phyloP scores from a whole-genome alignment of 1,140 invertebrate genomes.

The Zaprionus capensis region DNA sequence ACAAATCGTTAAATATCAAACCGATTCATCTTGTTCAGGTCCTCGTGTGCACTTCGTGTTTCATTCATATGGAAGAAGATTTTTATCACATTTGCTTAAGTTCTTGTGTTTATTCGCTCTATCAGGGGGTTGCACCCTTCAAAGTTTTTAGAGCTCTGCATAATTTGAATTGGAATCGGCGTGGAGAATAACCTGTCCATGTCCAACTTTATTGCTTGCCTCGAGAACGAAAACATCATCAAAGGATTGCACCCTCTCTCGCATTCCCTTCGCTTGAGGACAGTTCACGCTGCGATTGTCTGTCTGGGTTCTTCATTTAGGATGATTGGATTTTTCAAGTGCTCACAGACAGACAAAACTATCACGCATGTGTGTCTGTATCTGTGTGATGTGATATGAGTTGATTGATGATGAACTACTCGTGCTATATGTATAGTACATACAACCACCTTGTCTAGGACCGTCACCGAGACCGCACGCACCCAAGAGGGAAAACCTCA shows the following conservation, averaged over 20 bases:
- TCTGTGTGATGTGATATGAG: neutral
- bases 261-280: no score
- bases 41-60: neutral
- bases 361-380: neutral
- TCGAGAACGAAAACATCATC: neutral
- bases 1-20: neutral
- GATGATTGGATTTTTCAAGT: conserved; percentile 38
- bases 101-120: neutral
- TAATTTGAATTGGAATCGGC: neutral
- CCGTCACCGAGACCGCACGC: neutral
- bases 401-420: conserved; percentile 58
- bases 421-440: neutral
- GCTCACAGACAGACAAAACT: conserved; percentile 3
- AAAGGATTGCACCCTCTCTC: neutral
- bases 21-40: neutral
- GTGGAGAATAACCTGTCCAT: conserved; percentile 1
- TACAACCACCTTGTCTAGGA: conserved; percentile 27
- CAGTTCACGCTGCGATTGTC: no score
- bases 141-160: neutral
- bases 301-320: neutral
- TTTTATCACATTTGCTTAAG: neutral
- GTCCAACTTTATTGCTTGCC: neutral
- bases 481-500: conserved; percentile 1
- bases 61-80: neutral
- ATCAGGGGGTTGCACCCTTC: neutral